These are phyloP conservation scores for Ormyrus rosae DNA, from an alignment of 2,888 invertebrate genomes.

Conservation along the genomic window DNA sequence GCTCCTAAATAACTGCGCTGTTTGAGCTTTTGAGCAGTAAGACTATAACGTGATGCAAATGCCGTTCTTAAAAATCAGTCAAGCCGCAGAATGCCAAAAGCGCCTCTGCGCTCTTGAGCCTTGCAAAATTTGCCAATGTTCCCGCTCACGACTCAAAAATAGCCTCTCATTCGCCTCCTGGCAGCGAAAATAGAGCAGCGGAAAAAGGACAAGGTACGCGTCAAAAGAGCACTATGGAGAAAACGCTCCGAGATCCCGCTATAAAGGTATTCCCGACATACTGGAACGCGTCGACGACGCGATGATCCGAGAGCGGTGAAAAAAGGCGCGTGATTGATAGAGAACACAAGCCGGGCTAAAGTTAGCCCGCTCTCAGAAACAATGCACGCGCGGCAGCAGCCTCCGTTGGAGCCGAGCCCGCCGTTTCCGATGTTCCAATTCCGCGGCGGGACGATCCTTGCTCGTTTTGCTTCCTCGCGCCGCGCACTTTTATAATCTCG, in stretches of 20 bases:
- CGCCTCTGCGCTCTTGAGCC: background rate
- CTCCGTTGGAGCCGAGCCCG: constrained; percentile 41
- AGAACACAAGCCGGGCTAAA: constrained; percentile 65
- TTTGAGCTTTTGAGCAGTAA: too few relatives aligned
- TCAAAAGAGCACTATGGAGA: constrained; percentile 26
- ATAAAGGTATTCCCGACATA: constrained; percentile 60
- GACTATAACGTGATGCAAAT: background rate
- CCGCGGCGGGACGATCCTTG: constrained; percentile 45
- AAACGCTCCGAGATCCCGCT: constrained; percentile 44
- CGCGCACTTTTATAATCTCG: constrained; percentile 36
- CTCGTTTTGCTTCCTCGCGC: constrained; percentile 22
- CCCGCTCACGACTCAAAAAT: constrained; percentile 70
- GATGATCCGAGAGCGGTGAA: constrained; percentile 27
- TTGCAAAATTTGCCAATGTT: constrained; percentile 40
- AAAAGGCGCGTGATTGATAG: constrained; percentile 31
- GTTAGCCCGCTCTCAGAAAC: constrained; percentile 70
- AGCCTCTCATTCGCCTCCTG: constrained; percentile 62
- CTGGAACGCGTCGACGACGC: constrained; percentile 40
- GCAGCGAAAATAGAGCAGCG: constrained; percentile 69
- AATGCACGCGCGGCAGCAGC: constrained; percentile 69
- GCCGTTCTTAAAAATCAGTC: constrained; percentile 29
- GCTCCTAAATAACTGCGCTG: too few relatives aligned
- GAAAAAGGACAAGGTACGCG: background rate
- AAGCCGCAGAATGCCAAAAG: constrained; percentile 24
- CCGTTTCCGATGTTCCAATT: constrained; percentile 42